Base-by-base conservation (phyloP, 2,797 vertebrate species). In the Bryconaethiops microstoma region DNA sequence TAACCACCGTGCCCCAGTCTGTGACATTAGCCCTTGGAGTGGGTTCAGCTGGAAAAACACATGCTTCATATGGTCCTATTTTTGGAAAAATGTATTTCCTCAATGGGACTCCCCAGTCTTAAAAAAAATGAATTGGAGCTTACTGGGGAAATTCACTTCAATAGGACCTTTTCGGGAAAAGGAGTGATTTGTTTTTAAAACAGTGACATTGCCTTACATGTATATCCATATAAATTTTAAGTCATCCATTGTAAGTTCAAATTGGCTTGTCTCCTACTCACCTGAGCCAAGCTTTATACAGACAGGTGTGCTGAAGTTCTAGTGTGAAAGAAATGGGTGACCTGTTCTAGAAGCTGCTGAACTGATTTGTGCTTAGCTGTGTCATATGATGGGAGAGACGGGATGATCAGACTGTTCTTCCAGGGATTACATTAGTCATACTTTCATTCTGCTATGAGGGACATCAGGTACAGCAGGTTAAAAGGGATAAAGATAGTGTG, bases 391-490 rank as follows among this genome's bases (percentile, higher is more conserved):
- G 54, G 70, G 21, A 75, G 77, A 35, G 77, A 81, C 65, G 54
- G 40, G 76, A 81, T 85, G 78, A 84, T 76, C 74, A 82, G 59
- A 63, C 5, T 82, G 74, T 84, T 84, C 68, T 57, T 63, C 59
- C 7, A 29, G 69, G 78, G 78, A 78, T 84, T 87, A 79, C 21
- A 60, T 69, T 85, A 76, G 59, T 81, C 82, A 71, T 82, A 59
- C 25, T 78, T 79, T 68, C 63, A 73, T 80, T 82, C 50, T 76
- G 64, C 39, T 74, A 25, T 78, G 80, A 80, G 78, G 55, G 40
- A 73, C 76, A 81, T 74, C 70, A 75, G 60, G 71, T 78, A 52
- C 60, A 73, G 68, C 78, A 80, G 65, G 76, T 79, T 59, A 75
- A 68, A 81, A 35, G 17, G 76, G 48, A 81, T 83, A 72, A 82